Evolutionary conservation across 2,797 vertebrate species (phyloP).

Genomic region (Podarcis siculus): DNA sequence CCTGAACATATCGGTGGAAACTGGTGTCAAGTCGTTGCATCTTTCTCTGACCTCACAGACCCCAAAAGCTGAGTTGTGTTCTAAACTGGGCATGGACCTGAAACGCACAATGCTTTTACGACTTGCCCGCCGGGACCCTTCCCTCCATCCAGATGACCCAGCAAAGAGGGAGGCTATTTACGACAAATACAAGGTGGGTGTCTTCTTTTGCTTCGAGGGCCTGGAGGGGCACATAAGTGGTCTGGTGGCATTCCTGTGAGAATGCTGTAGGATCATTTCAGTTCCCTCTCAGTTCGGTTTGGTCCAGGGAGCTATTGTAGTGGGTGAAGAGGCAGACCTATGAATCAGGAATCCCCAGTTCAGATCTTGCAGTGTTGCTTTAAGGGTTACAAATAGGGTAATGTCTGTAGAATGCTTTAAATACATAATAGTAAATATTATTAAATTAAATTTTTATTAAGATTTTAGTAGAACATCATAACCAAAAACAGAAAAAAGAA

Average conservation of each 20-base stretch:
- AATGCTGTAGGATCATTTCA: not conserved
- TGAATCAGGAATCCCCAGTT: not conserved
- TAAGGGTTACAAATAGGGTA: not conserved
- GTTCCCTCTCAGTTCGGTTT: no score
- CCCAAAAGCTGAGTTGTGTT: constrained; percentile 87
- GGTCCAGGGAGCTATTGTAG: not conserved
- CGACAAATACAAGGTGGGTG: constrained; percentile 86
- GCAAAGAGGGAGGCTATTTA: constrained; percentile 83
- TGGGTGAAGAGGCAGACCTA: not conserved
- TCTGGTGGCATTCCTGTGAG: fast-evolving
- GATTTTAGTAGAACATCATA: no score
- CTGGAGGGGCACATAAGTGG: fast-evolving
- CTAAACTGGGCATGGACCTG: constrained; percentile 94
- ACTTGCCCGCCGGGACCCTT: constrained; percentile 82
- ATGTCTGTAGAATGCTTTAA: not conserved
- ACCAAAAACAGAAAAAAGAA: no score
- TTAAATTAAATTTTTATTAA: no score
- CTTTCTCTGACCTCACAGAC: constrained; percentile 77
- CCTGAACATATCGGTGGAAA: not conserved
- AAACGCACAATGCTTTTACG: constrained; percentile 92
- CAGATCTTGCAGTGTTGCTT: not conserved
- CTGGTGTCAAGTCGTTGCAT: no score
- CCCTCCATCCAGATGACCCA: constrained; percentile 84
- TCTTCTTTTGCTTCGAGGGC: not conserved
- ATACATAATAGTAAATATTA: not conserved